These are phyloP conservation scores for Isotomurus palustris DNA, from an alignment of 2,888 invertebrate species.

Conservation along the genomic window DNA sequence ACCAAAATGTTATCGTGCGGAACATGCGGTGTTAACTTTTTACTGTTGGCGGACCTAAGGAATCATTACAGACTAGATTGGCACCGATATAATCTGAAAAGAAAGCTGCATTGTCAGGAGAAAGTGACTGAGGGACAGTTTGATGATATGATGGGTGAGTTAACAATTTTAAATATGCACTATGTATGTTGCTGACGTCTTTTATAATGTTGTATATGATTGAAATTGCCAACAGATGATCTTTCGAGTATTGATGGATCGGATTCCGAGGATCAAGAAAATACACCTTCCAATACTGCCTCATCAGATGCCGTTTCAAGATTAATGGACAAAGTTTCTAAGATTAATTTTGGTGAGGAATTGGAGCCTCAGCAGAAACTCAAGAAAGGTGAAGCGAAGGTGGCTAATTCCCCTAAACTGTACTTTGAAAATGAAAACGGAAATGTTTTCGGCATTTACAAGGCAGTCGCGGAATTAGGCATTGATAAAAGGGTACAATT, in stretches of 20 bases:
- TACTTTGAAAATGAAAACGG: conserved; percentile 66
- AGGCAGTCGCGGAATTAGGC: conserved; percentile 55
- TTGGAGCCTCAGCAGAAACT: not conserved
- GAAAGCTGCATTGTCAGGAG: conserved; percentile 59
- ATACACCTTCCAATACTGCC: not conserved
- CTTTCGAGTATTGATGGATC: conserved; percentile 65
- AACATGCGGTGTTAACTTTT: conserved; percentile 29
- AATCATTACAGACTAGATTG: conserved; percentile 77
- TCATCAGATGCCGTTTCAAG: conserved; percentile 11
- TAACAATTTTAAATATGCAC: not conserved
- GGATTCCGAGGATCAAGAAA: conserved; percentile 52
- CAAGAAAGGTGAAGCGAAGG: not conserved
- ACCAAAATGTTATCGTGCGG: conserved; percentile 27
- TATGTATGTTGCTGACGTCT: conserved; percentile 2
- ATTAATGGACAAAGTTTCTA: conserved; percentile 18
- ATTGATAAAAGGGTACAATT: conserved; percentile 32
- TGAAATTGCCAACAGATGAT: conserved; percentile 56
- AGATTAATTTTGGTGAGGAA: not conserved
- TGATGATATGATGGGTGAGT: conserved; percentile 52
- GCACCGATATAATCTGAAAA: conserved; percentile 77
- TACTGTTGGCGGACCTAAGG: conserved; percentile 59
- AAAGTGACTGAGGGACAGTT: conserved; percentile 59
- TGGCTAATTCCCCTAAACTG: conserved; percentile 58
- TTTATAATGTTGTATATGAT: not conserved
- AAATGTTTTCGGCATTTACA: conserved; percentile 67